phyloP scores from a whole-genome alignment of 2,113 vertebrate species.

The Laticauda laticaudata region DNA sequence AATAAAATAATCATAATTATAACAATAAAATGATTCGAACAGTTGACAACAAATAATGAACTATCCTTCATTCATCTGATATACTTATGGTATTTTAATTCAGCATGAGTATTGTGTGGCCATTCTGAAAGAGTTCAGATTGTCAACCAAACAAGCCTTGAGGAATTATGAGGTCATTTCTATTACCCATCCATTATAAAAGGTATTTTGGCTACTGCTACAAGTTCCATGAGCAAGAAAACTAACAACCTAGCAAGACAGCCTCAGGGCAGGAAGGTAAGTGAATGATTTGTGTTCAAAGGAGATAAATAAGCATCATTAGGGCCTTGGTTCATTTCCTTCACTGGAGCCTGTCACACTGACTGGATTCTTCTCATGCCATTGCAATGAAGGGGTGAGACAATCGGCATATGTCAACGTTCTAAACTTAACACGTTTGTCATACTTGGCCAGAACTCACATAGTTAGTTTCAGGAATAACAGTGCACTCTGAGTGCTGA shows the following conservation, averaged over 20 bases:
- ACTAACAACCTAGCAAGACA: background rate
- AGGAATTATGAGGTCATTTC: background rate
- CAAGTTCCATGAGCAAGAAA: background rate
- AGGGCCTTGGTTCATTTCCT: background rate
- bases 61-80: background rate
- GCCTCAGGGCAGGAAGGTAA: background rate
- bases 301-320: background rate
- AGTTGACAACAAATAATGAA: background rate
- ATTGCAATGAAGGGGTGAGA: background rate
- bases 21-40: background rate
- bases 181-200: background rate
- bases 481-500: background rate
- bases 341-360: background rate
- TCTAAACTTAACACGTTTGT: background rate
- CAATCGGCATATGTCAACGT: background rate
- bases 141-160: background rate
- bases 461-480: background rate
- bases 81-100: background rate
- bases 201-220: background rate
- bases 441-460: background rate
- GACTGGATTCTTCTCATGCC: background rate
- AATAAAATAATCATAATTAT: background rate
- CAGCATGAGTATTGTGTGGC: background rate
- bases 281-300: background rate
- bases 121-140: background rate